phyloP scores from a whole-genome alignment of 2,113 vertebrate species.

The Ictalurus punctatus region DNA sequence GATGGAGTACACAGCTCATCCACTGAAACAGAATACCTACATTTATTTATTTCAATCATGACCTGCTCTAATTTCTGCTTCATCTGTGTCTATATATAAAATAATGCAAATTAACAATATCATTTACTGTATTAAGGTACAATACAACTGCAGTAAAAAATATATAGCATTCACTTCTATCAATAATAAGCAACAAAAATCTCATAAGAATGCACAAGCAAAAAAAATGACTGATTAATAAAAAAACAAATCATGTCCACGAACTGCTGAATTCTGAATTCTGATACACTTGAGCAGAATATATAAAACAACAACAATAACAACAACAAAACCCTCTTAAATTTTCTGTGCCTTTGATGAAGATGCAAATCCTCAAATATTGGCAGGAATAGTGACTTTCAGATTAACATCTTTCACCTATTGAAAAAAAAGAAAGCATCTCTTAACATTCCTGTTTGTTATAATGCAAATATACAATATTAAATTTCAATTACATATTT shows the following conservation, averaged over 20 bases:
- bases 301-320: no score
- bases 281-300: neutral
- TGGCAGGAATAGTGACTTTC: neutral
- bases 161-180: neutral
- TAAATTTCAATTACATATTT: no score
- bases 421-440: neutral
- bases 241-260: neutral
- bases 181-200: neutral
- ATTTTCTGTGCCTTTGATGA: neutral
- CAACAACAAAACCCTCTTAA: neutral
- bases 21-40: neutral
- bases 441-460: no score
- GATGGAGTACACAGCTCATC: neutral
- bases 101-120: neutral
- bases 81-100: no score
- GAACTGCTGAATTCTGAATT: neutral
- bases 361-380: neutral
- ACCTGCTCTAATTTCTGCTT: no score
- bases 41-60: neutral
- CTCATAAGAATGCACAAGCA: neutral
- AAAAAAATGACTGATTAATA: neutral
- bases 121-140: neutral
- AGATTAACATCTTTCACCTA: neutral
- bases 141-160: neutral
- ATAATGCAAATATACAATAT: no score